Evolutionary conservation across 1,140 invertebrate species (phyloP), one percentile per base, ranked within the genome.

Genomic region (Choristoneura fumiferana): DNA sequence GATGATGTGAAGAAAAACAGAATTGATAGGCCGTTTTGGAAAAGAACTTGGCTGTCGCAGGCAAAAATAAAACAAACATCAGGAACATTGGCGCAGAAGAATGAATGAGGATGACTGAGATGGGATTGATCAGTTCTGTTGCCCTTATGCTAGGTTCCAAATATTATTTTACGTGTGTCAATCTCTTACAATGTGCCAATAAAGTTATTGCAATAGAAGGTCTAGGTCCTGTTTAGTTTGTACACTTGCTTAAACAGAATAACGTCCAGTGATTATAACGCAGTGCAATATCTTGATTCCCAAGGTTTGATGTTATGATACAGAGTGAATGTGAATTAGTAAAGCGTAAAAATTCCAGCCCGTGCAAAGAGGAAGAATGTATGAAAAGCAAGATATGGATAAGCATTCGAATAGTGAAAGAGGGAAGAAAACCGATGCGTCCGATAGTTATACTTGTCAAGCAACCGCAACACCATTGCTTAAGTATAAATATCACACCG

Each of bases 1-100:
- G 73, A 81, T 78, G 77, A 74, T 63, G 61, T 76, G 69, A 81
- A 63, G 56, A 56, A 53, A 54, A 85, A 79, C 67, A 72, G 69
- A 86, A 87, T 73, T 81, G 78, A 87, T 87, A 89, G 86, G 86
- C 86, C 86, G 86, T 89, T 89, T 89, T 89, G 86, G 86, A 89
- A 86, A 84, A 81, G 65, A 89, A 84, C 60, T 79, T 78, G 72
- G 74, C 73, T 59, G 73, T 73, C 78, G 78, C 67, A 82, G 81
- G 82, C 81, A 85, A 88, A 82, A 70, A 29, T 3, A 65, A 85
- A 86, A 62, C 62, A 83, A 78, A 70, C 63, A 62, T 76, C 69
- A 70, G 73, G 69, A 80, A 77, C 75, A 77, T 71, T 77, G 76
- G 77, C 73, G 70, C 63, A 67, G 55, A 69, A 72, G 15, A 71